A percentile compares a stretch with the other conserved stretches of the same genome.
phyloP scores from a whole-genome alignment of 2,888 invertebrate genomes.

The Hanleya hanleyi region DNA sequence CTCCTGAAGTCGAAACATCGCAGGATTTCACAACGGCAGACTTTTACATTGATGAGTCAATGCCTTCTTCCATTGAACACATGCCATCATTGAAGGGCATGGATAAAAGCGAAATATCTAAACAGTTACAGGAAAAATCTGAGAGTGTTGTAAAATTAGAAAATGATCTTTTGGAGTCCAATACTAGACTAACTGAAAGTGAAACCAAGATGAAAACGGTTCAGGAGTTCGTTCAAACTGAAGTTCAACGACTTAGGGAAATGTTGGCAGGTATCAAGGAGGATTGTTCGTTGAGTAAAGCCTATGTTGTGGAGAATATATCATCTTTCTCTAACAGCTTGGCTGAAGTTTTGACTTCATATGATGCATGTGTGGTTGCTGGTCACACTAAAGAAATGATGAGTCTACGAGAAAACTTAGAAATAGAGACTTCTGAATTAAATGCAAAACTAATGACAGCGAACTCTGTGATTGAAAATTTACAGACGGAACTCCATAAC shows the following conservation, averaged over 20 bases:
- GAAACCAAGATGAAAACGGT: constrained; percentile 10
- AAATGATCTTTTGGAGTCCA: constrained; percentile 7
- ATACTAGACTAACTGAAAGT: neutral
- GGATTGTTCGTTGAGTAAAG: neutral
- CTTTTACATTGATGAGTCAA: constrained; percentile 91
- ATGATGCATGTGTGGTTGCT: constrained; percentile 1
- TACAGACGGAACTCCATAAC: constrained; percentile 30
- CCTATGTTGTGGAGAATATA: neutral
- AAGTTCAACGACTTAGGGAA: constrained; percentile 1
- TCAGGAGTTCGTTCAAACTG: constrained; percentile 5
- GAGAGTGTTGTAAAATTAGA: constrained; percentile 14
- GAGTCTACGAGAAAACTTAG: constrained; percentile 6
- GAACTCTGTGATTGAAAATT: constrained; percentile 2
- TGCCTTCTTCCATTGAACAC: constrained; percentile 86
- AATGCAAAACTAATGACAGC: constrained; percentile 9
- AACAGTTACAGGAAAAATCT: constrained; percentile 20
- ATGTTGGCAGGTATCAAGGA: neutral
- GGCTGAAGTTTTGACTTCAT: neutral
- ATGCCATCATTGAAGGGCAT: constrained; percentile 70
- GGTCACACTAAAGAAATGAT: constrained; percentile 3
- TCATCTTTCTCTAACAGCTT: neutral
- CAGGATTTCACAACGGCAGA: constrained; percentile 86
- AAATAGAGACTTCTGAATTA: neutral
- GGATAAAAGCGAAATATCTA: constrained; percentile 16
- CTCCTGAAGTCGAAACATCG: constrained; percentile 65